Percentiles rank a stretch among this genome's conserved stretches.
Conservation (phyloP, 2,888 invertebrate genomes). For the Acanthosepion esculentum region DNA sequence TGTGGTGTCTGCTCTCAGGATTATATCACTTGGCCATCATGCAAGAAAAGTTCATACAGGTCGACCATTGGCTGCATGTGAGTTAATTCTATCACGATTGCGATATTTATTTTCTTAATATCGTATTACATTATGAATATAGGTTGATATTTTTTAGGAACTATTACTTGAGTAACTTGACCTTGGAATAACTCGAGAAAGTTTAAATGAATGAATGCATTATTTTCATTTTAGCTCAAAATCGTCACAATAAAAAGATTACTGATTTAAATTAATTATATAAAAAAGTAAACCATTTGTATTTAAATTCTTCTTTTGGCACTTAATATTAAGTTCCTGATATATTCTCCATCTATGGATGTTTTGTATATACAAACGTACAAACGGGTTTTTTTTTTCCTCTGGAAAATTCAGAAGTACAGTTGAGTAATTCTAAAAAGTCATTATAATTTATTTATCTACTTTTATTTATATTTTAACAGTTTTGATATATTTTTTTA, state of each 20-base stretch:
- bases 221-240: neutral
- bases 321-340: too few relatives aligned
- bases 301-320: too few relatives aligned
- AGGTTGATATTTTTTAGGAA: neutral
- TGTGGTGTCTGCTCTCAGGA: neutral
- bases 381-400: too few relatives aligned
- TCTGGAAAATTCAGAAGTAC: too few relatives aligned
- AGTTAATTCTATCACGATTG: neutral
- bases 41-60: slow-evolving; percentile 6
- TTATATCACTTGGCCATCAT: neutral
- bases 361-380: too few relatives aligned
- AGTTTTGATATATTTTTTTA: too few relatives aligned
- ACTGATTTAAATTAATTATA: too few relatives aligned
- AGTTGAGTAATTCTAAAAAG: too few relatives aligned
- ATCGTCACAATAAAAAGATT: neutral
- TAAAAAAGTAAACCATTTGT: neutral
- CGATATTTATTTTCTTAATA: neutral
- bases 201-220: neutral
- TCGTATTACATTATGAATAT: neutral
- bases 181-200: neutral
- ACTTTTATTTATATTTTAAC: too few relatives aligned
- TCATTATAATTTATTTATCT: too few relatives aligned
- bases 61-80: slow-evolving; percentile 43
- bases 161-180: neutral
- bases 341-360: too few relatives aligned